Evolutionary conservation across 2,888 invertebrate species (phyloP).

Genomic region (Celastrina argiolus): DNA sequence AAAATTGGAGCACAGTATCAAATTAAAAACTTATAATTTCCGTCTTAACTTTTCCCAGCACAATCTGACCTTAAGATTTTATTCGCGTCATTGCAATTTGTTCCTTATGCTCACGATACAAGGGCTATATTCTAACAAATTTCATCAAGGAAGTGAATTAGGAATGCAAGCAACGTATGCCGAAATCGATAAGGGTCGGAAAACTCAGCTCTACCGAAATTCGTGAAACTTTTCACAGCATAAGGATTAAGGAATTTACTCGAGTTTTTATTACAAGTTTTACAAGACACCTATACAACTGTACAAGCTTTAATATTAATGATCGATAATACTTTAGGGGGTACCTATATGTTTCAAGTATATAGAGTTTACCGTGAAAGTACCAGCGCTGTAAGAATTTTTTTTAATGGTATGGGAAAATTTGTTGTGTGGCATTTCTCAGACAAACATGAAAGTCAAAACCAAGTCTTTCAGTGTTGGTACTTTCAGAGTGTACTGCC

Average conservation of each 20-base stretch:
- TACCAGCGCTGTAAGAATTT: no score
- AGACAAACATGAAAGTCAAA: no score
- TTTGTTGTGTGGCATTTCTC: no score
- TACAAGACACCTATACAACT: no score
- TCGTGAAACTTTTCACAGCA: conserved; percentile 16
- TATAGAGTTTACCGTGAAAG: no score
- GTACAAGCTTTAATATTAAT: background rate
- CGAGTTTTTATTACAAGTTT: background rate
- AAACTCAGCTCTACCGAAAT: conserved; percentile 41
- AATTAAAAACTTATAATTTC: conserved; percentile 10
- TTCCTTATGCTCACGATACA: conserved; percentile 30
- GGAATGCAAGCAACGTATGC: conserved; percentile 51
- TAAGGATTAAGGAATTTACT: conserved; percentile 1
- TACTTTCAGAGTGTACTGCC: no score
- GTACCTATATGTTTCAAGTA: no score
- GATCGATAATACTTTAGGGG: no score
- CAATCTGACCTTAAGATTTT: conserved; percentile 29
- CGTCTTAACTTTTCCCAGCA: background rate
- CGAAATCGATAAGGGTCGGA: conserved; percentile 54
- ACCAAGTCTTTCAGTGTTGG: no score
- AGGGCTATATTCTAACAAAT: conserved; percentile 26
- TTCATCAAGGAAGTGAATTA: conserved; percentile 38
- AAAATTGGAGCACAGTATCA: conserved; percentile 20
- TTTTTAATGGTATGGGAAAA: no score
- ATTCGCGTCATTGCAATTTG: background rate